A percentile compares a stretch with the other conserved stretches of the same genome.
Conservation (phyloP, 2,888 invertebrate species). For the Agrotis clavis region DNA sequence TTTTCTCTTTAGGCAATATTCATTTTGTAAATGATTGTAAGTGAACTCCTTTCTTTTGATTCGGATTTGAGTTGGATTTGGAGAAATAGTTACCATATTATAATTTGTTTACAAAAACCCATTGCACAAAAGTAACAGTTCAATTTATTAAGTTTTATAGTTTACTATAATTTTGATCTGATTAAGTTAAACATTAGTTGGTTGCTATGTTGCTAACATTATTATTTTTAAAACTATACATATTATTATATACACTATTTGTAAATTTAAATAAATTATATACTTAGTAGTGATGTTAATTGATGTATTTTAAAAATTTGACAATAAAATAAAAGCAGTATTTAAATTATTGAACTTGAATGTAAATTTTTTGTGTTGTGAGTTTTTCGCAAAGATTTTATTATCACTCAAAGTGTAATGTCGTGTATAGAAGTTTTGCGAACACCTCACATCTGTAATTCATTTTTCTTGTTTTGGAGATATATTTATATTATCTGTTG, state of each 20-base stretch:
- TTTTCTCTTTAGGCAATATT: conserved; percentile 21
- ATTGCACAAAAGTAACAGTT: conserved; percentile 82
- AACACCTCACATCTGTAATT: conserved; percentile 41
- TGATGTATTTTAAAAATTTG: conserved; percentile 86
- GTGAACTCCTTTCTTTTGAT: conserved; percentile 47
- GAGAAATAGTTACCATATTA: conserved; percentile 77
- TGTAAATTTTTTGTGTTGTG: conserved; percentile 62
- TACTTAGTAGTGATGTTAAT: conserved; percentile 69
- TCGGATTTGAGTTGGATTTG: conserved; percentile 55
- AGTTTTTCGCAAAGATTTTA: conserved; percentile 57
- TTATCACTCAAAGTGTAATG: conserved; percentile 67
- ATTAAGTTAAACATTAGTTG: conserved; percentile 69
- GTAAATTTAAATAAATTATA: conserved; percentile 71
- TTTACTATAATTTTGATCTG: conserved; percentile 70
- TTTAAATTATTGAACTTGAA: conserved; percentile 83
- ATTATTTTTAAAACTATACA: conserved; percentile 66
- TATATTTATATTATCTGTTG: conserved; percentile 87
- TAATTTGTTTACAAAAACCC: conserved; percentile 68
- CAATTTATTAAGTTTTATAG: conserved; percentile 72
- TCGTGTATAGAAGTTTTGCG: conserved; percentile 60
- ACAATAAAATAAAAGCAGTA: conserved; percentile 90
- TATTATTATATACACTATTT: conserved; percentile 64
- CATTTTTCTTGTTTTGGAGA: conserved; percentile 84
- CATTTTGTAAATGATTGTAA: conserved; percentile 21
- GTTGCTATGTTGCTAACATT: conserved; percentile 69